These are phyloP conservation scores for Pseudorectes ferrugineus DNA, from an alignment of 2,113 vertebrate genomes.

Conservation along the genomic window DNA sequence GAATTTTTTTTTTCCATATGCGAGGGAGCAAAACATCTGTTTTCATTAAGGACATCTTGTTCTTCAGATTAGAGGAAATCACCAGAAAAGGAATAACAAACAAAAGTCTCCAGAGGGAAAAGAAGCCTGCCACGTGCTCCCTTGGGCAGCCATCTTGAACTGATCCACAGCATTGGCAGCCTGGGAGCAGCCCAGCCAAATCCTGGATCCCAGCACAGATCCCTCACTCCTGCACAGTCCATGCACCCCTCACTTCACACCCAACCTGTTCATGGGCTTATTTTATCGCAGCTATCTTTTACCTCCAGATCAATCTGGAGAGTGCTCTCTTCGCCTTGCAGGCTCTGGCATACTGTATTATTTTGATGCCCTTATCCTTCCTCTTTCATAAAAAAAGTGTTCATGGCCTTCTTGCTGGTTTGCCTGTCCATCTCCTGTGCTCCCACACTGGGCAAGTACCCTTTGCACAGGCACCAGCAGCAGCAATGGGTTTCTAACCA, in stretches of 20 bases:
- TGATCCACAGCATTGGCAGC: background rate
- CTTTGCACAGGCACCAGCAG: background rate
- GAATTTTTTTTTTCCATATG: background rate
- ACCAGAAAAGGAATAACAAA: slow-evolving; percentile 48
- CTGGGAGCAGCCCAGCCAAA: background rate
- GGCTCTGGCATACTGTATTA: background rate
- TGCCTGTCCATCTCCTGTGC: background rate
- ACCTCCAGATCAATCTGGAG: background rate
- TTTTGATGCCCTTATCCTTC: background rate
- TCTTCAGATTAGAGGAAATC: slow-evolving; percentile 48
- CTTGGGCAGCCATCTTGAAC: background rate
- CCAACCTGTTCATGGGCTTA: background rate
- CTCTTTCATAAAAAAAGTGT: background rate
- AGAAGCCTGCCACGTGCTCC: background rate
- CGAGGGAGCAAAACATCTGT: slow-evolving; percentile 52
- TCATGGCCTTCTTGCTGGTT: background rate
- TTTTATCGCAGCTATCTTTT: background rate
- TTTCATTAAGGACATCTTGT: slow-evolving; percentile 57
- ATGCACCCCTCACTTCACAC: background rate
- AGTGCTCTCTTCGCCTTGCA: background rate
- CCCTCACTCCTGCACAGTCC: background rate
- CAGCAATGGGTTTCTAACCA: background rate
- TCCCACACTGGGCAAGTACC: background rate
- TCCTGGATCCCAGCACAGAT: rapidly evolving
- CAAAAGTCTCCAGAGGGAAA: slow-evolving; percentile 5